These are phyloP conservation scores for Hydractinia echinata DNA, from an alignment of 30 jellyfish, hydroid and myxozoan species.

Conservation along the genomic window DNA sequence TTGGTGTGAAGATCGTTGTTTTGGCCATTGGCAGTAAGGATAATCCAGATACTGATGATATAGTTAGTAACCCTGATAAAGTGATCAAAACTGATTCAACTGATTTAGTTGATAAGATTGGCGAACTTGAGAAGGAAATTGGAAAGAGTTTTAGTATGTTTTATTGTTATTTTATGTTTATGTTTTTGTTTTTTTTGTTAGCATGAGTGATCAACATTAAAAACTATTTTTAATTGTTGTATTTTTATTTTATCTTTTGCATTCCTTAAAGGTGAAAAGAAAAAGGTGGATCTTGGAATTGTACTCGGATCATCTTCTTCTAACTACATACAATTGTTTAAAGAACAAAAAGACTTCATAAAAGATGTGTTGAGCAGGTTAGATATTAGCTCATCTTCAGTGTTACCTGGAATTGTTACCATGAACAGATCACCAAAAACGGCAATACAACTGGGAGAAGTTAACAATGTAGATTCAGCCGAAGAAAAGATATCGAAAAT, in stretches of 20 bases:
- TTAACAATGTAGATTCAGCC: neutral
- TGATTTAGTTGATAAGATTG: constrained; percentile 41
- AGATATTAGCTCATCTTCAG: constrained; percentile 32
- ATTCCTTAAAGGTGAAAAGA: constrained; percentile 32
- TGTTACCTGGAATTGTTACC: constrained; percentile 38
- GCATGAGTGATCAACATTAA: too few species aligned
- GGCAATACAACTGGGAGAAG: constrained; percentile 39
- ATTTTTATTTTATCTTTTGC: constrained; percentile 52
- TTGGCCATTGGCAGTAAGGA: constrained; percentile 52
- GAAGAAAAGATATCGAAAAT: neutral
- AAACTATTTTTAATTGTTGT: neutral
- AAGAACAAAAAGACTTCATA: constrained; percentile 43
- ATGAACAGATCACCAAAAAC: constrained; percentile 31
- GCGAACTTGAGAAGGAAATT: constrained; percentile 52
- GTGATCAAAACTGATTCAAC: constrained; percentile 23
- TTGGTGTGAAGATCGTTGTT: constrained; percentile 51
- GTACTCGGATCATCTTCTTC: constrained; percentile 59
- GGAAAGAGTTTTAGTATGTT: constrained; percentile 18
- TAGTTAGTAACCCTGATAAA: constrained; percentile 23
- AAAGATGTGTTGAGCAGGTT: constrained; percentile 28
- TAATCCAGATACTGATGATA: constrained; percentile 25
- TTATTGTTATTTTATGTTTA: too few species aligned
- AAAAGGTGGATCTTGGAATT: constrained; percentile 64
- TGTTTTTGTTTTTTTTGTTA: too few species aligned
- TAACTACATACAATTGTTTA: constrained; percentile 18